A percentile compares a stretch with the other conserved stretches of the same genome.
Evolutionary conservation across 2,888 invertebrate species (phyloP).

Genomic region (Mayetiola destructor): DNA sequence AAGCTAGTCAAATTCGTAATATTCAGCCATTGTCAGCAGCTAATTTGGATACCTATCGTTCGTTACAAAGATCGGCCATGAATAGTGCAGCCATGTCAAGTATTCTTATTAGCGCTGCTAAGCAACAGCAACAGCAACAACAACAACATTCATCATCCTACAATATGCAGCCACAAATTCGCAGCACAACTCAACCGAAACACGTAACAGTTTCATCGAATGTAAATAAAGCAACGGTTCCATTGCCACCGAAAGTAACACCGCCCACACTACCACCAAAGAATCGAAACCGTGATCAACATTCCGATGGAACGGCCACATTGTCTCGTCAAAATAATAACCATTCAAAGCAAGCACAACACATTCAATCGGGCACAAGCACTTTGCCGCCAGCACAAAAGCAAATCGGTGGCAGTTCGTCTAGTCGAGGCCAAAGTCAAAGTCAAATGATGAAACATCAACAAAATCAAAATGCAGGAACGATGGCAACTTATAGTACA

Average conservation of each 20-base stretch:
- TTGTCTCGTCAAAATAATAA: constrained; percentile 25
- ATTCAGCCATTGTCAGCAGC: constrained; percentile 34
- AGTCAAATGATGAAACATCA: constrained; percentile 26
- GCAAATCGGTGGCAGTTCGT: not conserved
- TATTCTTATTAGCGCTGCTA: constrained; percentile 4
- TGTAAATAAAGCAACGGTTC: not conserved
- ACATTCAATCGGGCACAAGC: not conserved
- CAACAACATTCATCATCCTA: not conserved
- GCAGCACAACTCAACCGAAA: not conserved
- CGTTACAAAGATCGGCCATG: constrained; percentile 38
- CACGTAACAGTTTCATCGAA: not conserved
- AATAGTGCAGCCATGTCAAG: not conserved
- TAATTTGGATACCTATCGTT: constrained; percentile 42
- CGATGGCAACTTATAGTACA: constrained; percentile 22
- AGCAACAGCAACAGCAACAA: not conserved
- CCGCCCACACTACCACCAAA: constrained; percentile 35
- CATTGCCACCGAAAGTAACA: constrained; percentile 17
- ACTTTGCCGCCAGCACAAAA: not conserved
- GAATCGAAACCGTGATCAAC: constrained; percentile 29
- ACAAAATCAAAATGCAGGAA: constrained; percentile 15
- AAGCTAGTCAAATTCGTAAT: not conserved
- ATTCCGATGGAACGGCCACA: constrained; percentile 17
- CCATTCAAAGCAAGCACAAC: constrained; percentile 22
- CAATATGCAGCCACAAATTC: too few species aligned
- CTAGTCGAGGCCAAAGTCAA: constrained; percentile 22